phyloP scores from a whole-genome alignment of 2,797 vertebrate species.

The Artibeus lituratus region DNA sequence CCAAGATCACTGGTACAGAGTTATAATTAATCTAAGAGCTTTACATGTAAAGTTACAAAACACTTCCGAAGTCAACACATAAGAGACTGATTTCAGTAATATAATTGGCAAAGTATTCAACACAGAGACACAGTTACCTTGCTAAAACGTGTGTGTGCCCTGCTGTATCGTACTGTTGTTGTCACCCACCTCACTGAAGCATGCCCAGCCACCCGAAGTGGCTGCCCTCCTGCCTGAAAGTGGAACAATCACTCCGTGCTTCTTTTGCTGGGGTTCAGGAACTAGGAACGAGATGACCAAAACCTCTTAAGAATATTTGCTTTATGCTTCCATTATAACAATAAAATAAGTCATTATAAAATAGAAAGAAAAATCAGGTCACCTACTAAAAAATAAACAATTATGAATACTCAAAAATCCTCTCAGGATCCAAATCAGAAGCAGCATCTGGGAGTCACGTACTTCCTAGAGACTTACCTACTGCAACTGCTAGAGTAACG shows the following conservation, averaged over 20 bases:
- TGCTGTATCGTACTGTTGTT: background rate
- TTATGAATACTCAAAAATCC: conserved; percentile 42
- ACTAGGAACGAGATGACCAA: background rate
- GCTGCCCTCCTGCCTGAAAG: background rate
- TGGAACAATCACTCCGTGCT: background rate
- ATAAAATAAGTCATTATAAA: conserved; percentile 14
- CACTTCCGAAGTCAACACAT: background rate
- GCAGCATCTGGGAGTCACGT: background rate
- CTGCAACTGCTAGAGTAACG: background rate
- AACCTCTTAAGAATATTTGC: background rate
- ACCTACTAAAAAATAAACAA: background rate
- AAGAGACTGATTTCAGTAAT: background rate
- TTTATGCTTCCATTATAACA: background rate
- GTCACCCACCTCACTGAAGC: background rate
- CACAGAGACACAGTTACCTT: background rate
- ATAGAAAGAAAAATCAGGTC: background rate
- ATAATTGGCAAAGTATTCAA: background rate
- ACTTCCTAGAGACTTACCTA: background rate
- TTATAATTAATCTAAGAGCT: background rate
- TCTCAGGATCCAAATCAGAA: conserved; percentile 12
- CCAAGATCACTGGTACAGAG: background rate
- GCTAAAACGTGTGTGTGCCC: background rate
- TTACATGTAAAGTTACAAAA: background rate
- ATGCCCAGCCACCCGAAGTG: background rate
- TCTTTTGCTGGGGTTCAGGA: background rate